Percentiles rank a stretch among this genome's conserved stretches.
phyloP scores from a whole-genome alignment of 2,113 vertebrate species.

The Gracilinanus agilis region DNA sequence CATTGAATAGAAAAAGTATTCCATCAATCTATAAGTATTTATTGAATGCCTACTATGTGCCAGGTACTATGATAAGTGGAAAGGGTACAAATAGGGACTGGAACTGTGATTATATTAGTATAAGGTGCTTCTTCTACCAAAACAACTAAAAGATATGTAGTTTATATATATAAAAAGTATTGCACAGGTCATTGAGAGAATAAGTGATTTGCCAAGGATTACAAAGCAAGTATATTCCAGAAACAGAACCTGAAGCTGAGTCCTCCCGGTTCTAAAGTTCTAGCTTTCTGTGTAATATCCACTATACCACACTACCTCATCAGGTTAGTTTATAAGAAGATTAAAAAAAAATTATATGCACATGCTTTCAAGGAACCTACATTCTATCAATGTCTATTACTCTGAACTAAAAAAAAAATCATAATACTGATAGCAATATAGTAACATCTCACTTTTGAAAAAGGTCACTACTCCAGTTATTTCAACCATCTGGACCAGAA shows the following conservation, averaged over 20 bases:
- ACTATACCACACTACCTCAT: background rate
- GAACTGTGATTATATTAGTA: background rate
- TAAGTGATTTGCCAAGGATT: background rate
- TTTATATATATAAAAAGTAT: background rate
- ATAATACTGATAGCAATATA: background rate
- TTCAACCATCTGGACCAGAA: background rate
- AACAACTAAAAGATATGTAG: background rate
- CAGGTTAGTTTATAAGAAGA: background rate
- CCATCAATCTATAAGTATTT: too few relatives aligned
- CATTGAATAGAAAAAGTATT: too few relatives aligned
- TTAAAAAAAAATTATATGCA: background rate
- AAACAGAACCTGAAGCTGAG: background rate
- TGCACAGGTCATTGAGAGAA: background rate
- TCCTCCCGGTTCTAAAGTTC: background rate
- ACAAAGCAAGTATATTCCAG: background rate
- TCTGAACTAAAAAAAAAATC: background rate
- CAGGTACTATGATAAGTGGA: too few relatives aligned
- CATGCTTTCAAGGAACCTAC: background rate
- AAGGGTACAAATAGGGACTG: too few relatives aligned
- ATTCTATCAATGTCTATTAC: background rate
- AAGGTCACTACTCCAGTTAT: constrained; percentile 25
- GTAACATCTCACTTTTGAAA: background rate
- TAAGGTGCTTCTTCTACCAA: background rate
- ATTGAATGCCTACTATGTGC: too few relatives aligned
- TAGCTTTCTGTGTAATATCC: background rate